A percentile compares a stretch with the other conserved stretches of the same genome.
phyloP scores from a whole-genome alignment of 2,888 invertebrate species.

The Philereme transversata region DNA sequence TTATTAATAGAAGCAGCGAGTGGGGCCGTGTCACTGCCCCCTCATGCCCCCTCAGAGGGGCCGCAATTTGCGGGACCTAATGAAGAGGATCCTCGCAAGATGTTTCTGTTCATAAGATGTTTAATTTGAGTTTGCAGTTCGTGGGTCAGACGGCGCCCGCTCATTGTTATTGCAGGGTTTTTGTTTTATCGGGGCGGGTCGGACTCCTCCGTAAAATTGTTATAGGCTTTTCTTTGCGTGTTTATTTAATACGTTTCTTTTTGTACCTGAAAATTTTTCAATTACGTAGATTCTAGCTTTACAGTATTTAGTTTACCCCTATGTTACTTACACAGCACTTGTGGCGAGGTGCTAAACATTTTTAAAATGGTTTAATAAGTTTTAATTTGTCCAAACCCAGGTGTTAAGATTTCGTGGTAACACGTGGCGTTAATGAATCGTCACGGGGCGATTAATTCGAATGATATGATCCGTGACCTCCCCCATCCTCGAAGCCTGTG shows the following conservation, averaged over 20 bases:
- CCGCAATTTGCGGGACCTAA: conserved; percentile 79
- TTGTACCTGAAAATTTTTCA: background rate
- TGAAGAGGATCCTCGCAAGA: conserved; percentile 82
- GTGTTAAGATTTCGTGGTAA: conserved; percentile 47
- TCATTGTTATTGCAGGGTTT: conserved; percentile 76
- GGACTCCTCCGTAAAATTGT: conserved; percentile 10
- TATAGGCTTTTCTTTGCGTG: background rate
- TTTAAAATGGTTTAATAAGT: too few relatives aligned
- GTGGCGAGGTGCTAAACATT: too few relatives aligned
- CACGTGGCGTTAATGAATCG: conserved; percentile 79
- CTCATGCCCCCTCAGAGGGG: conserved; percentile 43
- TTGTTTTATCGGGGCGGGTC: conserved; percentile 54
- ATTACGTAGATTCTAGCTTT: too few relatives aligned
- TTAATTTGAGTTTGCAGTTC: conserved; percentile 81
- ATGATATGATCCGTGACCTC: conserved; percentile 74
- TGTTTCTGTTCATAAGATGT: conserved; percentile 83
- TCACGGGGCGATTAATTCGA: conserved; percentile 78
- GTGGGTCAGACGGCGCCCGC: conserved; percentile 70
- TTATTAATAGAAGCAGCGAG: conserved; percentile 80
- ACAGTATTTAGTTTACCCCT: too few relatives aligned
- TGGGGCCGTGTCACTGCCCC: conserved; percentile 71
- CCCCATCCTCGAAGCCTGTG: conserved; percentile 44
- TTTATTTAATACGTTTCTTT: background rate
- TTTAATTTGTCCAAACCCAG: background rate
- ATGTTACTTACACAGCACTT: too few relatives aligned